These are phyloP conservation scores for Leucoraja ocellata DNA, from an alignment of 2,797 vertebrate species.

Conservation along the genomic window DNA sequence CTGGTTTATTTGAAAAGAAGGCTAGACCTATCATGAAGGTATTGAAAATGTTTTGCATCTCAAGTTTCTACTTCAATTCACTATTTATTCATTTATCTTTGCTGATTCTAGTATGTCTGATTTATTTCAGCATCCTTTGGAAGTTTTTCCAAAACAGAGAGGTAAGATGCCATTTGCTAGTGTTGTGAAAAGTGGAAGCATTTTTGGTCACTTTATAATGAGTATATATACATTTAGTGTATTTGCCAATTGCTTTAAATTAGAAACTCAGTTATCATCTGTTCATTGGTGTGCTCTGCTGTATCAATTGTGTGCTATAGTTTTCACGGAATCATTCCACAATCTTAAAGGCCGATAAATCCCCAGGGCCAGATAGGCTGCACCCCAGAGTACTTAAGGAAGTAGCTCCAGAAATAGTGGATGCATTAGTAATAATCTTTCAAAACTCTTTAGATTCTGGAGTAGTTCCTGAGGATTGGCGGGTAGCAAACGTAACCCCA, in stretches of 20 bases:
- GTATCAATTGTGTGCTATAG: background rate
- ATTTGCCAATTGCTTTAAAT: background rate
- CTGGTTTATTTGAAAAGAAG: conserved; percentile 78
- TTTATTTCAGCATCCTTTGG: conserved; percentile 74
- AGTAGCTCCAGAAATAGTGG: too few relatives aligned
- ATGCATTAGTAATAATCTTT: too few relatives aligned
- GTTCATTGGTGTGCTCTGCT: background rate
- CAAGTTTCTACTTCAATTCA: background rate
- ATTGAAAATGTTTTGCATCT: conserved; percentile 41
- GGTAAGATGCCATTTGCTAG: conserved; percentile 57
- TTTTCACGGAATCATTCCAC: background rate
- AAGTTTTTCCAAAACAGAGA: conserved; percentile 80
- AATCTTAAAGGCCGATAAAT: background rate
- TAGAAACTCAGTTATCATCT: background rate
- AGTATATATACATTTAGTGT: background rate
- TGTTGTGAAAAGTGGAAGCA: background rate
- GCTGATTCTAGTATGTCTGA: conserved; percentile 43
- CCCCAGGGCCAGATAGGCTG: too few relatives aligned
- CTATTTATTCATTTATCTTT: conserved; percentile 4
- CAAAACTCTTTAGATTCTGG: too few relatives aligned
- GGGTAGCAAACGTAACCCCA: too few relatives aligned
- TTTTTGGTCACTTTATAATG: background rate
- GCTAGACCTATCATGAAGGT: conserved; percentile 92
- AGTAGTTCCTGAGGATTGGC: too few relatives aligned
- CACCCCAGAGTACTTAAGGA: too few relatives aligned